Conservation (phyloP, 2,113 vertebrate species). For the Atlantisia rogersi region DNA sequence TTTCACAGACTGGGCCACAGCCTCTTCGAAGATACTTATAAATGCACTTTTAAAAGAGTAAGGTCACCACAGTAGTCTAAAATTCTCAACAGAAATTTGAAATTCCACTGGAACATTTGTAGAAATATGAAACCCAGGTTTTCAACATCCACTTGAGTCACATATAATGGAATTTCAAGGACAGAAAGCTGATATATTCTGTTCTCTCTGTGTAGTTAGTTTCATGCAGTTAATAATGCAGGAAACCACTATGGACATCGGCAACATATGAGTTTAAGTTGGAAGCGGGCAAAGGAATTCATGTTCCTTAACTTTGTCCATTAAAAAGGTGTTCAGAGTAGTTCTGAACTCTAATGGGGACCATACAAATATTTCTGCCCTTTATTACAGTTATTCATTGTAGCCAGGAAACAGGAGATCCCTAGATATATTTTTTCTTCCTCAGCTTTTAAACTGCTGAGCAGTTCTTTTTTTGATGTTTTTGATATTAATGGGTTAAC, state of each 20-base stretch:
- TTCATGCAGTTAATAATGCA: not conserved
- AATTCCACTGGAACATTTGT: slow-evolving; percentile 3
- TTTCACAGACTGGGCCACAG: not conserved
- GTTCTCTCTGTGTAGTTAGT: not conserved
- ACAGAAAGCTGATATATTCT: not conserved
- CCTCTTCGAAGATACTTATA: not conserved
- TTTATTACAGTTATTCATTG: not conserved
- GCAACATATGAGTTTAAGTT: not conserved
- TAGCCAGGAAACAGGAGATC: not conserved
- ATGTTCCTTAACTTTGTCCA: not conserved
- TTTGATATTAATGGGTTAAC: not conserved
- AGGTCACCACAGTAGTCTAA: not conserved
- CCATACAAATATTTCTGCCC: not conserved
- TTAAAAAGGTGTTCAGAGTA: not conserved
- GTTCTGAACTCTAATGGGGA: not conserved
- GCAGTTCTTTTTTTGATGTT: not conserved
- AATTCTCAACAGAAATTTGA: not conserved
- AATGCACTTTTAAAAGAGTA: not conserved
- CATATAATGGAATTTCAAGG: not conserved
- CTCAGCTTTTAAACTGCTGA: not conserved
- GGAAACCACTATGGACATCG: not conserved
- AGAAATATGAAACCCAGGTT: not conserved
- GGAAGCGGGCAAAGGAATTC: not conserved
- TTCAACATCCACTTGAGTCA: not conserved
- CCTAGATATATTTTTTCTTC: not conserved